Conservation (phyloP, 2,797 vertebrate genomes). For the Eurystomus glaucurus region DNA sequence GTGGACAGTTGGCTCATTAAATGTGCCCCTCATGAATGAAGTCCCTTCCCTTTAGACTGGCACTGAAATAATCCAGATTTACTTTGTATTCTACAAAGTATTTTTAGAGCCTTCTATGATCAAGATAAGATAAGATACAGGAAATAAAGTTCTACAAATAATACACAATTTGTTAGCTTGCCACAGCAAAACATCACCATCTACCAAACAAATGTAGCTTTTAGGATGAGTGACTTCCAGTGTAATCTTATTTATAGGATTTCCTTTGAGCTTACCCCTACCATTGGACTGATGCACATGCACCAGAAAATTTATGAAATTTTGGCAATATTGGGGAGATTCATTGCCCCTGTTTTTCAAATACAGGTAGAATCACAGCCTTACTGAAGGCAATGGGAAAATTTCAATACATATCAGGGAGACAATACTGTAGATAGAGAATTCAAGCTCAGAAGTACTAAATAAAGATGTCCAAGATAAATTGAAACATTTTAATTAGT, state of each 20-base stretch:
- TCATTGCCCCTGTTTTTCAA: neutral
- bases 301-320: neutral
- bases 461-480: neutral
- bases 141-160: neutral
- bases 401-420: neutral
- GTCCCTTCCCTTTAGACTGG: conserved; percentile 13
- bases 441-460: neutral
- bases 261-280: neutral
- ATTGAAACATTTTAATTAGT: neutral
- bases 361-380: neutral
- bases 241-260: neutral
- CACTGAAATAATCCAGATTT: conserved; percentile 46
- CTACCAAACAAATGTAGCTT: neutral
- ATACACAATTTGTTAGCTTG: neutral
- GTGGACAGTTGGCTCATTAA: conserved; percentile 8
- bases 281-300: neutral
- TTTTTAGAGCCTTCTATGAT: neutral
- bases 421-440: neutral
- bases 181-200: neutral
- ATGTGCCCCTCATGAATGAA: neutral
- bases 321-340: neutral
- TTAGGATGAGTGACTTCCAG: neutral
- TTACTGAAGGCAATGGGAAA: neutral
- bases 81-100: neutral
- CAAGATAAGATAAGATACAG: neutral